phyloP scores from a whole-genome alignment of 2,888 invertebrate species.

The Hydropsyche betteni region DNA sequence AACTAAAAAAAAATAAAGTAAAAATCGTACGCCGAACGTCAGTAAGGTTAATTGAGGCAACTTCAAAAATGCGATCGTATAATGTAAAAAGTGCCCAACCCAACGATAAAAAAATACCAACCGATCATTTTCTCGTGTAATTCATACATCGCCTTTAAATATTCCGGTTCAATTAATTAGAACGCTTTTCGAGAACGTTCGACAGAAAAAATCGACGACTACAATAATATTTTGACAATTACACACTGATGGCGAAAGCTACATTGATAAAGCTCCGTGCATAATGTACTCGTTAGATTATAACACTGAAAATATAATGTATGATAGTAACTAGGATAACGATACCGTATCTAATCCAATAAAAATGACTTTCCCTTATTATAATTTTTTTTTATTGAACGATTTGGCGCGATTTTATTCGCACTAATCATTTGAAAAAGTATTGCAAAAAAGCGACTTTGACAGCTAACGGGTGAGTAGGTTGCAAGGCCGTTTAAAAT shows the following conservation, averaged over 20 bases:
- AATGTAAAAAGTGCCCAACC: too few species aligned
- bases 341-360: background rate
- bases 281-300: background rate
- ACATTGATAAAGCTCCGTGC: too few species aligned
- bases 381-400: background rate
- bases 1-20: background rate
- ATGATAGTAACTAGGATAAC: conserved; percentile 5
- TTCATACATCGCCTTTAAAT: too few species aligned
- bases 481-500: conserved; percentile 24
- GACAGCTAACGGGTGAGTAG: background rate
- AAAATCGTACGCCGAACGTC: background rate
- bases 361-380: too few species aligned
- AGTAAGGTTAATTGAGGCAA: background rate
- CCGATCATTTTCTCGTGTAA: too few species aligned
- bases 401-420: background rate
- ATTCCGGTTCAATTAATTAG: too few species aligned
- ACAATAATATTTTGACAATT: too few species aligned
- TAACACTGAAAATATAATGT: background rate
- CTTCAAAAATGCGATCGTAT: background rate
- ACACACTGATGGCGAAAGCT: too few species aligned
- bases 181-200: too few species aligned
- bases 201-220: too few species aligned
- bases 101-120: too few species aligned
- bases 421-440: background rate
- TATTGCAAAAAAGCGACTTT: conserved; percentile 6